Evolutionary conservation across 2,888 invertebrate genomes (phyloP), one percentile per base, ranked within the genome.

Genomic region (Cheilosia grossa): DNA sequence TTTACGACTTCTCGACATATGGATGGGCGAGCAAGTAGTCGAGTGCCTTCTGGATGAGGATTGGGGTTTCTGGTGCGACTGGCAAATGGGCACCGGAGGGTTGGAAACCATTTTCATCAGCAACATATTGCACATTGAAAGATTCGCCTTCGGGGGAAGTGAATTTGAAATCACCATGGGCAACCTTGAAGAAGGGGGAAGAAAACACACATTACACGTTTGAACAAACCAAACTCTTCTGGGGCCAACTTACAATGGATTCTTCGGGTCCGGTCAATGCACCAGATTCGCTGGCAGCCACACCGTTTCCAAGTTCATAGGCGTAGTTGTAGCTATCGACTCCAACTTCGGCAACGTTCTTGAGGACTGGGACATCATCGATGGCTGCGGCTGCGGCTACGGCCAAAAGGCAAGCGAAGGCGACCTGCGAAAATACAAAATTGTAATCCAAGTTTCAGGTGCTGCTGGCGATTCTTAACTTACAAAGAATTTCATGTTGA

Each of bases 1-100:
- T n/a, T 58, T 37, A 13, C 19, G 7, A 19, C 40, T 86, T 87
- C 15, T 58, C 33, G 19, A 21, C 19, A 10, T 58, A 19, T 10
- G 30, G 58, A 13, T 58, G 58, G n/a, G 30, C 58, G 6, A 2
- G 0, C 58, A 58, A 58, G 58, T 58, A 58, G 0, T n/a, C 58
- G 15, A 58, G 58, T 7, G 58, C 58, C 58, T n/a, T 30, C 21
- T 58, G 58, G 30, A 58, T 58, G 2, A 40, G 33, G 17, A 40
- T 6, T 58, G 58, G 58, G 80, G 95, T 5, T 19, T 30, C 21
- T 13, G 56, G 30, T 2, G 33, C 56, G 4, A 37, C 37, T 58
- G 58, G 58, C 37, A 58, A 19, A 37, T 58, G 58, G 7, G 17
- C 58, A 37, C 37, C 58, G 1, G 24, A 15, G 2, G 51, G 51